A percentile compares a stretch with the other conserved stretches of the same genome.
Conservation (phyloP, 2,113 vertebrate genomes). For the Lophotis ruficrista region DNA sequence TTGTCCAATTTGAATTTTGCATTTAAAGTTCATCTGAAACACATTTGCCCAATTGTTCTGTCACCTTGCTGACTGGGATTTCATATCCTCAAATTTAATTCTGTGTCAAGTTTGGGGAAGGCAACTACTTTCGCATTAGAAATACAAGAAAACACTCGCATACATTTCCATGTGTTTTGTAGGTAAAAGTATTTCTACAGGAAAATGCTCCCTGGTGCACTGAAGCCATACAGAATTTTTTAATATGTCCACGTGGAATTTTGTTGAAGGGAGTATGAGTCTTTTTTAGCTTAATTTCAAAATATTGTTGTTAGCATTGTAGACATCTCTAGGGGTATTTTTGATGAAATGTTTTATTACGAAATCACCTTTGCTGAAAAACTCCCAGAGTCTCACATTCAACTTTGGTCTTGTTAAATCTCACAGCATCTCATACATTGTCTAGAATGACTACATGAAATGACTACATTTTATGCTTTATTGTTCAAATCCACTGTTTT, state of each 20-base stretch:
- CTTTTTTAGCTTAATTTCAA: conserved; percentile 21
- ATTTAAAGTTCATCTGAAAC: neutral
- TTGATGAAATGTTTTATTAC: neutral
- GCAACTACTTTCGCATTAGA: neutral
- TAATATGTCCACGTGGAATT: neutral
- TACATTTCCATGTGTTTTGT: neutral
- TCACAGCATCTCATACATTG: neutral
- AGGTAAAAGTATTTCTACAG: neutral
- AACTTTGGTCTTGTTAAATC: neutral
- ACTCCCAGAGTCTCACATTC: neutral
- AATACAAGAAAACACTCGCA: neutral
- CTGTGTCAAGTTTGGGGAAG: neutral
- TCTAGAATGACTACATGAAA: neutral
- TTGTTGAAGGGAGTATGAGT: neutral
- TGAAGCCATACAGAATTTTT: neutral
- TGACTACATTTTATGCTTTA: neutral
- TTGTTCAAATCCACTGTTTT: neutral
- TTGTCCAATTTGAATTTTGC: neutral
- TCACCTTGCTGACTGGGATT: neutral
- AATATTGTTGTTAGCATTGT: conserved; percentile 9
- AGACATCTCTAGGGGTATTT: neutral
- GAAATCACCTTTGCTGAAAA: conserved; percentile 29
- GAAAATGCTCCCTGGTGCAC: neutral
- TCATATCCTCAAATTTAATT: neutral
- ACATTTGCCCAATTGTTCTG: neutral